phyloP scores from a whole-genome alignment of 30 jellyfish, hydroid and myxozoan genomes.

The Chironex yamaguchii region DNA sequence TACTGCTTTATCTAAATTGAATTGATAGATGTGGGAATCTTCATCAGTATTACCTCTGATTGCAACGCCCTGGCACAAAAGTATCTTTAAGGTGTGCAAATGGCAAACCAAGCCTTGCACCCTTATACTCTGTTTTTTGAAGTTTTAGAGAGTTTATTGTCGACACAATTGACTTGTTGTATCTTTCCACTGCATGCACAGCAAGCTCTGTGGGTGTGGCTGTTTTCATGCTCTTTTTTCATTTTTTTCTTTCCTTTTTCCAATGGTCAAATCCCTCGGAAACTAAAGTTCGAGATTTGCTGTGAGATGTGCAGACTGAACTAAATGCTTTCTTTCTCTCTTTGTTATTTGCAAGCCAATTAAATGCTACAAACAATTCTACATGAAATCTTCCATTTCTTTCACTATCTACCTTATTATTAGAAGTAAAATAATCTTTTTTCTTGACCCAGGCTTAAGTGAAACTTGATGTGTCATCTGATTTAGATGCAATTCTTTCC shows the following conservation, averaged over 20 bases:
- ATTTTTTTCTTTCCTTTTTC: not conserved
- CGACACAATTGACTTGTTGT: slow-evolving; percentile 29
- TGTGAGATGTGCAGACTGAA: slow-evolving; percentile 61
- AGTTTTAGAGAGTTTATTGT: slow-evolving; percentile 45
- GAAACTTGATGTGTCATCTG: slow-evolving; percentile 35
- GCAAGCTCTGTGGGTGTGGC: slow-evolving; percentile 50
- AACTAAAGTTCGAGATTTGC: slow-evolving; percentile 39
- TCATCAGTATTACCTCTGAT: slow-evolving; percentile 47
- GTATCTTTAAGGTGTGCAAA: slow-evolving; percentile 41
- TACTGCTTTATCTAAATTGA: slow-evolving; percentile 53
- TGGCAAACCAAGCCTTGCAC: slow-evolving; percentile 54
- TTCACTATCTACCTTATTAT: slow-evolving; percentile 44
- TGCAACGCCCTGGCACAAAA: slow-evolving; percentile 46
- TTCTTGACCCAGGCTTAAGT: slow-evolving; percentile 41
- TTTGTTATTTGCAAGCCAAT: not conserved
- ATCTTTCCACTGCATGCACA: slow-evolving; percentile 26
- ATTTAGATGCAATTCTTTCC: slow-evolving; percentile 29
- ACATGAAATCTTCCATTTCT: slow-evolving; percentile 35
- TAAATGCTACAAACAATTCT: slow-evolving; percentile 35
- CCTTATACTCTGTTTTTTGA: slow-evolving; percentile 20
- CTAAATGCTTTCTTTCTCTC: slow-evolving; percentile 49
- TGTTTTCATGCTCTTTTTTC: slow-evolving; percentile 34
- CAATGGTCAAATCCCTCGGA: slow-evolving; percentile 41
- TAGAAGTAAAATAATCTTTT: slow-evolving; percentile 25
- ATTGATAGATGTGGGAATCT: slow-evolving; percentile 41